A percentile compares a stretch with the other conserved stretches of the same genome.
Evolutionary conservation across 2,888 invertebrate genomes (phyloP).

Genomic region (Acanthacorydalis orientalis): DNA sequence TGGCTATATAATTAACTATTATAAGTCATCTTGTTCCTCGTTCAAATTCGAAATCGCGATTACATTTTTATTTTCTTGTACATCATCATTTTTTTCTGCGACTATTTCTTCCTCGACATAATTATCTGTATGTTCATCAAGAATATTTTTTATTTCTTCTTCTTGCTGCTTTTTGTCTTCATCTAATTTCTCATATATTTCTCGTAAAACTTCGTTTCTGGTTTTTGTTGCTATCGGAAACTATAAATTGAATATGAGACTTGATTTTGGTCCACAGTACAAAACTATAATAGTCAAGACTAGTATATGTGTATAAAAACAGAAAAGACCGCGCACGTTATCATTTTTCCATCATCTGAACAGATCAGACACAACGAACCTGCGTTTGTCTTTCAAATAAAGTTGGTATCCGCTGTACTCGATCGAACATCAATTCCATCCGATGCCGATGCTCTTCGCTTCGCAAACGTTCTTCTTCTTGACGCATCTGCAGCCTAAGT

Average conservation of each 20-base stretch:
- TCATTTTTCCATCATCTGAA: no score
- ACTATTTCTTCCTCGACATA: not conserved
- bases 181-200: not conserved
- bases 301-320: no score
- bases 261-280: no score
- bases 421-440: constrained; percentile 55
- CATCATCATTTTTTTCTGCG: not conserved
- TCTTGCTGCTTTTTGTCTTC: not conserved
- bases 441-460: constrained; percentile 49
- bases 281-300: no score
- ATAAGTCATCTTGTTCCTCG: not conserved
- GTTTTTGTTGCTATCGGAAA: not conserved
- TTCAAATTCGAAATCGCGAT: not conserved
- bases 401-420: constrained; percentile 52
- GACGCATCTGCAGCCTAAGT: constrained; percentile 44
- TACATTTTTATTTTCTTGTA: not conserved
- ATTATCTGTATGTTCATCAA: not conserved
- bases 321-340: no score
- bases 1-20: no score
- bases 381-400: constrained; percentile 50
- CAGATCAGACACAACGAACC: not conserved
- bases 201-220: not conserved
- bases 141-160: not conserved
- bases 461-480: constrained; percentile 49
- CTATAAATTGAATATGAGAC: not conserved